These are phyloP conservation scores for Cuniculus paca DNA, from an alignment of 2,797 vertebrate genomes.

Conservation along the genomic window DNA sequence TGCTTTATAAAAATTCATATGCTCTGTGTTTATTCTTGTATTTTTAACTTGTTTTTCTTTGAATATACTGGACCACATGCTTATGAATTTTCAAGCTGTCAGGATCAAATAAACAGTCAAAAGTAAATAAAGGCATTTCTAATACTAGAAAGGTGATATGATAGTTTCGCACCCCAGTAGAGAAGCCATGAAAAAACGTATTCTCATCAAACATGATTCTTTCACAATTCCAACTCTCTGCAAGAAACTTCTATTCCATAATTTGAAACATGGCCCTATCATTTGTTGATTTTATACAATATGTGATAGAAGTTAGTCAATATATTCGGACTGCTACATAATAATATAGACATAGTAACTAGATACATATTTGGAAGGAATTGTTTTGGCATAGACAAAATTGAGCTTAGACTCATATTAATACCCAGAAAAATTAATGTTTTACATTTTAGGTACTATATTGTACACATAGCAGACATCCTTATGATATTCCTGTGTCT, in stretches of 20 bases:
- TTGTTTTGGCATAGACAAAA: neutral
- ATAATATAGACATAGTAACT: neutral
- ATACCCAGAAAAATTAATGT: neutral
- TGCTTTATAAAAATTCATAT: conserved; percentile 64
- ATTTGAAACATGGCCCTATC: neutral
- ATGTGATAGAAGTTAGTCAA: neutral
- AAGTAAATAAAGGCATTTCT: conserved; percentile 59
- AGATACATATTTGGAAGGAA: neutral
- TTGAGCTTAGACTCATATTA: conserved; percentile 22
- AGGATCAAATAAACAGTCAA: conserved; percentile 57
- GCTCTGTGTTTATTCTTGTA: conserved; percentile 34
- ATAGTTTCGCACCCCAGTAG: neutral
- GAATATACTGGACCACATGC: neutral
- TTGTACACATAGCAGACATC: neutral
- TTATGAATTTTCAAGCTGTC: conserved; percentile 57
- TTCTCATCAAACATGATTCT: neutral
- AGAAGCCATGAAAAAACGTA: neutral
- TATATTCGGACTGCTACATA: neutral
- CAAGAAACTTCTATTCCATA: neutral
- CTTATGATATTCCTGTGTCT: neutral
- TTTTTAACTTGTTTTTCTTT: conserved; percentile 65
- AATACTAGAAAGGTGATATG: neutral
- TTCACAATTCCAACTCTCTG: neutral
- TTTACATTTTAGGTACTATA: neutral
- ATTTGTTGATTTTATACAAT: neutral